Evolutionary conservation across 2,888 invertebrate species (phyloP), one percentile per base, ranked within the genome.

Genomic region (Diaphora mendica): DNA sequence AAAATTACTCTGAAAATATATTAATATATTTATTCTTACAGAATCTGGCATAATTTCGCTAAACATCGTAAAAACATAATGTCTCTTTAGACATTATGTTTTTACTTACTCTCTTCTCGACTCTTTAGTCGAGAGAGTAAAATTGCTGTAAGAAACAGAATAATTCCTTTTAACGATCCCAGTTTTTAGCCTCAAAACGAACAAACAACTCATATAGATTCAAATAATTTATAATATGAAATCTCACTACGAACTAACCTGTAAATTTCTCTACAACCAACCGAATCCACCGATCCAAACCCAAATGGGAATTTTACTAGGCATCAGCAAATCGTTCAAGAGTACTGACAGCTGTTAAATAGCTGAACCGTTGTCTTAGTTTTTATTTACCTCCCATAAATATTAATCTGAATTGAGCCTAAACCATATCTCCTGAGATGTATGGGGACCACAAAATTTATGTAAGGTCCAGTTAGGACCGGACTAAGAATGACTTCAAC

Each of bases 391-490:
- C 84, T 85, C 82, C 80, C 87, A 90, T 92, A 92, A 90, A 93
- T 93, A 91, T 91, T 90, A 90, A 91, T 89, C 85, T 86, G 78
- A 78, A 85, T 80, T 84, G 79, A 81, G 84, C 87, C 86, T 89
- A 81, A 86, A 82, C 83, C 87, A 88, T 81, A 89, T 89, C 89
- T 88, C 88, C 70, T 70, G 82, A 90, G 91, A 92, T 85, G 84
- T 90, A 91, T 88, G 86, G 85, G 87, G 92, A 88, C 71, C 88
- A 81, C 75, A 82, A 87, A 91, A 93, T 93, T 91, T 93, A 93
- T 93, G 87, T 86, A 79, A 85, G 91, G 90, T 89, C 79, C 76
- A 86, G 82, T 86, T 85, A 88, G 87, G 87, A 85, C 88, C 87
- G 79, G 79, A 86, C 85, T 83, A 88, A 91, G 91, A 92, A 88